A percentile compares a stretch with the other conserved stretches of the same genome.
phyloP scores from a whole-genome alignment of 2,113 vertebrate genomes.

The Callocephalon fimbriatum region DNA sequence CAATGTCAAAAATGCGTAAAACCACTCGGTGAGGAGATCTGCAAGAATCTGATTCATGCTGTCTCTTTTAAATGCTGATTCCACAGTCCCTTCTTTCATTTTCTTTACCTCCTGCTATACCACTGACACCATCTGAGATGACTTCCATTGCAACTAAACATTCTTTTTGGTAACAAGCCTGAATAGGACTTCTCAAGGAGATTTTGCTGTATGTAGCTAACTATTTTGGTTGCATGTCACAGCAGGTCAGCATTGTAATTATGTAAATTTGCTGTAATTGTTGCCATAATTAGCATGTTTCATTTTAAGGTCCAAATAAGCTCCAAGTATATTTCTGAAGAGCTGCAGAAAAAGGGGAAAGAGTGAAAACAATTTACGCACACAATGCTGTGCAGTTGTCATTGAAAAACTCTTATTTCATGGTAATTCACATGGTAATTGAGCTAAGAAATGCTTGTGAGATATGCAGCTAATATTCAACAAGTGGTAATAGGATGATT shows the following conservation, averaged over 20 bases:
- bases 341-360: neutral
- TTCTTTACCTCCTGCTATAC: neutral
- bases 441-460: constrained; percentile 3
- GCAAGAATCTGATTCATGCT: neutral
- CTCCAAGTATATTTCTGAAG: neutral
- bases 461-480: constrained; percentile 22
- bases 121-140: neutral
- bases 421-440: constrained; percentile 52
- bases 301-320: constrained; percentile 22
- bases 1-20: neutral
- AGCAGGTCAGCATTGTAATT: constrained; percentile 1
- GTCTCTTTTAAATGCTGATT: constrained; percentile 32
- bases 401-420: constrained; percentile 40
- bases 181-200: neutral
- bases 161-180: neutral
- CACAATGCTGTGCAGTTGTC: neutral
- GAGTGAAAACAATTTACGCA: neutral
- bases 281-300: constrained; percentile 27
- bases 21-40: neutral
- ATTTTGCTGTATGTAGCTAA: neutral
- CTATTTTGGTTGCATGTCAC: neutral
- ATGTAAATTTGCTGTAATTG: constrained; percentile 34
- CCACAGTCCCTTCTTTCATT: neutral
- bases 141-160: neutral
- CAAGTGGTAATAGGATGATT: constrained; percentile 3